These are phyloP conservation scores for Agrilus mali DNA, from an alignment of 2,888 invertebrate genomes.

Conservation along the genomic window DNA sequence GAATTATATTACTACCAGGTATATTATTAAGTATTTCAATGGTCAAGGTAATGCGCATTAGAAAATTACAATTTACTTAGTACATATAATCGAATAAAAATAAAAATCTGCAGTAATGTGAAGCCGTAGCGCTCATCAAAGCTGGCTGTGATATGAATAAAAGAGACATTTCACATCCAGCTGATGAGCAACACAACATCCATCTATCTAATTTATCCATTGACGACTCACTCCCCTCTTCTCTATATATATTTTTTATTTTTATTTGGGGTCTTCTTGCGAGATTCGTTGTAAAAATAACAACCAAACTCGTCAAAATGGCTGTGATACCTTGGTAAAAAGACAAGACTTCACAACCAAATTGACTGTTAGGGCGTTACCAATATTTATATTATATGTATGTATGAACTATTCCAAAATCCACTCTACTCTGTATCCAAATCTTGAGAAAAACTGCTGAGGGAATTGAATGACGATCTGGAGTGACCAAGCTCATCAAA, in stretches of 20 bases:
- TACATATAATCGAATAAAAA: background rate
- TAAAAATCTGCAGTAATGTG: background rate
- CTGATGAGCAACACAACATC: conserved; percentile 63
- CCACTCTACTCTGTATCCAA: too few relatives aligned
- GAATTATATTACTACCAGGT: too few relatives aligned
- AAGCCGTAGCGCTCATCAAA: conserved; percentile 79
- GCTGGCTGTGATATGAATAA: conserved; percentile 92
- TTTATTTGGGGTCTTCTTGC: too few relatives aligned
- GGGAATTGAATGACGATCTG: conserved; percentile 5
- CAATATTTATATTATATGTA: conserved; percentile 1
- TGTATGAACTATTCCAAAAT: too few relatives aligned
- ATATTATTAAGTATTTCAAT: too few relatives aligned
- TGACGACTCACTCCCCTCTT: background rate
- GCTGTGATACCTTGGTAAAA: conserved; percentile 67
- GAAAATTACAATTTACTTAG: background rate
- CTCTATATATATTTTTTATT: too few relatives aligned
- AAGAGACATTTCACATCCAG: conserved; percentile 73
- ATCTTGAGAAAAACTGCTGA: conserved; percentile 19
- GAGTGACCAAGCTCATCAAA: conserved; percentile 76
- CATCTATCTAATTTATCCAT: conserved; percentile 9
- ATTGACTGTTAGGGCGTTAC: conserved; percentile 55
- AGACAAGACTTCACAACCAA: conserved; percentile 61
- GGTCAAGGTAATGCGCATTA: background rate
- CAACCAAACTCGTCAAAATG: conserved; percentile 87
- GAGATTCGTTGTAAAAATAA: conserved; percentile 15